Base-by-base conservation (phyloP, 2,113 vertebrate genomes). In the Tamias sibiricus region DNA sequence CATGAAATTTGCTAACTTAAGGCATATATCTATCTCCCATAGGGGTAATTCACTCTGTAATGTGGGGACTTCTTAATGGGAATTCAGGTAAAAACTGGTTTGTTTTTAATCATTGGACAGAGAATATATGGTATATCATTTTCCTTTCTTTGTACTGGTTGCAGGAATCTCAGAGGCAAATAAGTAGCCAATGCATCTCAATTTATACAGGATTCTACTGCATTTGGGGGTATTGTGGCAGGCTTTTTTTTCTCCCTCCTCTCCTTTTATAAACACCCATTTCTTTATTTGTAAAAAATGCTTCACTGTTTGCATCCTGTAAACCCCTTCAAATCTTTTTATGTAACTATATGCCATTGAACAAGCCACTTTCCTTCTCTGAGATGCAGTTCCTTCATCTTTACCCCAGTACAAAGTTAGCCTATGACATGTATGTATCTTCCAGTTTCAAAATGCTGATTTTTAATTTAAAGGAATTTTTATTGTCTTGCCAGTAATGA, bases 321-420 rank as follows among this genome's bases (percentile, higher is more conserved):
- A 40, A 92, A 76, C 22, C 8, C 82, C 19, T 4, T 95, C 40
- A 92, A 9, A 80, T 90, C 66, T 92, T 96, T 57, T 87, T 68
- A 54, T 26, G 57, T 54, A 84, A 30, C 30, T 89, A 6, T 57
- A 32, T 49, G 16, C 16, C 32, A 35, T 47, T 76, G 64, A 94
- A 30, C 44, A 74, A 80, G 64, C 84, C 35, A 52, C 35, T 83
- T 59, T 57, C 16, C 17, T 13, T 52, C 75, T 80, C 89, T 47
- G 30, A 82, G 76, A 57, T 14, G 24, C 2, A 52, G 20, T 77
- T 97, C 32, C 69, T 88, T 90, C 30, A 69, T 87, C 62, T 92
- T 91, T 95, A 90, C 35, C 32, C 32, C 97, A 91, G 94, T 81
- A 7, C 87, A 74, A 91, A 93, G 37, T 40, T 84, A 49, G 28